phyloP scores from a whole-genome alignment of 2,113 vertebrate species.

The Speoplatyrhinus poulsoni region DNA sequence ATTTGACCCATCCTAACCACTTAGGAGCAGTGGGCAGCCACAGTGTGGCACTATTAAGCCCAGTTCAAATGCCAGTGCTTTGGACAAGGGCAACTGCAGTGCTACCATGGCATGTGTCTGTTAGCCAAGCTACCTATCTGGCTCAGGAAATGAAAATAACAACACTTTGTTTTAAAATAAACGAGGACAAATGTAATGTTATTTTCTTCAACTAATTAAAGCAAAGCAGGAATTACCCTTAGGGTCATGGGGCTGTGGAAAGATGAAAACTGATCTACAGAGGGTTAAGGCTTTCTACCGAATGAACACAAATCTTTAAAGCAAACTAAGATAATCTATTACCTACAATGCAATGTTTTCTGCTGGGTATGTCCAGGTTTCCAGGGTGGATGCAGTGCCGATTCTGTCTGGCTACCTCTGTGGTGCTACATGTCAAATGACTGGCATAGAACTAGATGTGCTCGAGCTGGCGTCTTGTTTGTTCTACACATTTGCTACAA shows the following conservation, averaged over 20 bases:
- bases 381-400: slow-evolving; percentile 53
- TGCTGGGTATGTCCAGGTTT: slow-evolving; percentile 69
- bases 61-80: background rate
- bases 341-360: slow-evolving; percentile 73
- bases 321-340: slow-evolving; percentile 80
- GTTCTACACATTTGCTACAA: slow-evolving; percentile 4
- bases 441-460: slow-evolving; percentile 30
- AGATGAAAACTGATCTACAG: slow-evolving; percentile 19
- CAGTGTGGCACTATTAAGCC: no score
- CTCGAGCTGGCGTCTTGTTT: slow-evolving; percentile 1
- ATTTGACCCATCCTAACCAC: no score
- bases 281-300: slow-evolving; percentile 31
- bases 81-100: background rate
- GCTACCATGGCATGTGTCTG: background rate
- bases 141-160: background rate
- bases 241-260: slow-evolving; percentile 38
- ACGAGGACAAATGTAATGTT: slow-evolving; percentile 20
- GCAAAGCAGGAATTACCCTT: slow-evolving; percentile 46
- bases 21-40: no score
- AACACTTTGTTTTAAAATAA: slow-evolving; percentile 39
- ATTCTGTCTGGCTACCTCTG: slow-evolving; percentile 1
- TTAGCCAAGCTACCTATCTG: no score
- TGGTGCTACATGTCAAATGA: slow-evolving; percentile 30
- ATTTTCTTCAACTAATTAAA: background rate
- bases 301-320: slow-evolving; percentile 76